Percentiles rank a stretch among this genome's conserved stretches.
These are phyloP conservation scores for Speoplatyrhinus poulsoni DNA, from an alignment of 2,113 vertebrate genomes.

Conservation along the genomic window DNA sequence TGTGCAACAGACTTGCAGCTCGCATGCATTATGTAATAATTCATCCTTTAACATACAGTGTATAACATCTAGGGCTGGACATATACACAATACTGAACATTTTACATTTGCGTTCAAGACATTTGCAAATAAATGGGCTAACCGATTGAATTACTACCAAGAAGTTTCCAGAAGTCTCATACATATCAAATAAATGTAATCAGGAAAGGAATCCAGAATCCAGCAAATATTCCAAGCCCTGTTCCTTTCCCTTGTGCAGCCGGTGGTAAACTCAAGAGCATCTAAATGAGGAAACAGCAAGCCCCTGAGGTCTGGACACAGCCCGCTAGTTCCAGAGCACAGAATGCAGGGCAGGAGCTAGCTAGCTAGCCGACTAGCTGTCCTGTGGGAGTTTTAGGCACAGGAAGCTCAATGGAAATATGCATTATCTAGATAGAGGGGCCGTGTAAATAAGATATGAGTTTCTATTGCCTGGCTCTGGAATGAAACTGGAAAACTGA, in stretches of 20 bases:
- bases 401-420: conserved; percentile 68
- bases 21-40: too few species aligned
- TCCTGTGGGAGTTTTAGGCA: conserved; percentile 62
- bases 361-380: conserved; percentile 48
- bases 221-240: conserved; percentile 43
- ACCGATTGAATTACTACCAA: neutral
- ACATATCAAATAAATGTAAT: conserved; percentile 1
- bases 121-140: too few species aligned
- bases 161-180: neutral
- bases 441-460: conserved; percentile 67
- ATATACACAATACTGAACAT: too few species aligned
- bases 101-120: too few species aligned
- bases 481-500: conserved; percentile 60
- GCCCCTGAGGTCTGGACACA: conserved; percentile 59
- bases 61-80: too few species aligned
- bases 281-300: conserved; percentile 60
- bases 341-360: conserved; percentile 33
- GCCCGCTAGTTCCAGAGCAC: conserved; percentile 23
- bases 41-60: too few species aligned
- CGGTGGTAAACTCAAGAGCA: conserved; percentile 50
- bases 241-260: conserved; percentile 38
- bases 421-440: conserved; percentile 62
- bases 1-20: too few species aligned
- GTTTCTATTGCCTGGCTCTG: conserved; percentile 61
- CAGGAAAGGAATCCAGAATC: conserved; percentile 24